Base-by-base conservation (phyloP, 2,113 vertebrate genomes). In the Salvelinus namaycush region DNA sequence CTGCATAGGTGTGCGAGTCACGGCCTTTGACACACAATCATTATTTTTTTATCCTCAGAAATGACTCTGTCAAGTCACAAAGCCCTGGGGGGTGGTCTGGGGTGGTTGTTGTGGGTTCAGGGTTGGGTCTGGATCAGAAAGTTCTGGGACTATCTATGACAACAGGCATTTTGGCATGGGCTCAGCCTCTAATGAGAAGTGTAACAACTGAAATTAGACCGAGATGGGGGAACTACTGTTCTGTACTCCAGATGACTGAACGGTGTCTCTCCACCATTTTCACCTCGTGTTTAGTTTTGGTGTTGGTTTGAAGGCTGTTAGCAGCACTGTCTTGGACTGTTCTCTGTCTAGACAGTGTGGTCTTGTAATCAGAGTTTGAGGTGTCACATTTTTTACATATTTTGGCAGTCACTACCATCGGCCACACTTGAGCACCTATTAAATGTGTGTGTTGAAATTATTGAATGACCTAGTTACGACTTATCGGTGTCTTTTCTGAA, bases 361-460 rank as follows among this genome's bases (percentile, higher is more conserved):
- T 66, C 71, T 83, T 68, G 74, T 70, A 72, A 84, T 74, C 1
- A 68, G 75, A 4, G 66, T 70, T 71, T 81, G 59, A 89, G 89
- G 90, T 91, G 90, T 87, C 84, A 74, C 83, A 79, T 89, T 83
- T 27, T 68, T 79, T 59, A 77, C 77, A 87, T 91, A 88, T 79
- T 91, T 90, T 66, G 57, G 49, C 24, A 66, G 49, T 82, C 51
- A 68, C 78, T 70, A 75, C 72, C 62, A 73, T 74, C 27, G 64
- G 74, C 54, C n/a, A 20, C 49, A 1, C 66, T 24, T 74, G 27
- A 44, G 70, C 76, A 34, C 8, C 26, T 27, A 62, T 62, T 62
- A 66, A 26, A 54, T 70, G 73, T 26, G 51, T 71, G 75, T 83
- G 77, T 82, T 72, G 68, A 77, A 80, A 85, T 79, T 82, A 80